Evolutionary conservation across 2,113 vertebrate species (phyloP).

Genomic region (Suncus etruscus): DNA sequence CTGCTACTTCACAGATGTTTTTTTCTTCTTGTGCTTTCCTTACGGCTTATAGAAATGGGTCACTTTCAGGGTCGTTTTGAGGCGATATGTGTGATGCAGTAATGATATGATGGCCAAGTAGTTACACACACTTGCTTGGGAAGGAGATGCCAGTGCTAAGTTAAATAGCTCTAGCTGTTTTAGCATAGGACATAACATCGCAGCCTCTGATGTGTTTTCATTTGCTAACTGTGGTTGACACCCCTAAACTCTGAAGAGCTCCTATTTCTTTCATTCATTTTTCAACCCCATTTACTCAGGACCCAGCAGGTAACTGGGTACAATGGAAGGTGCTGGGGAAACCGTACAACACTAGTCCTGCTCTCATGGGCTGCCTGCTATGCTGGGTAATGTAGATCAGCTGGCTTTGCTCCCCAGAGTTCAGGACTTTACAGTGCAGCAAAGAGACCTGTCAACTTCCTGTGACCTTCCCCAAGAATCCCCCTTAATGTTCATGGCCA

Average conservation of each 20-base stretch:
- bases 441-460: not conserved
- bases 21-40: constrained; percentile 15
- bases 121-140: fast-evolving
- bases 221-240: not conserved
- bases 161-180: not conserved
- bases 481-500: not conserved
- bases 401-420: not conserved
- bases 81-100: not conserved
- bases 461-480: not conserved
- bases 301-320: not conserved
- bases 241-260: not conserved
- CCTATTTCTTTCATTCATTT: not conserved
- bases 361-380: not conserved
- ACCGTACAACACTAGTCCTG: too few species aligned
- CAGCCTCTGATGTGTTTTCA: not conserved
- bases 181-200: not conserved
- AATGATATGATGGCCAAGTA: fast-evolving
- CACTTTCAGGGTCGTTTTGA: not conserved
- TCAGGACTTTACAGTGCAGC: not conserved
- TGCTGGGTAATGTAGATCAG: too few species aligned
- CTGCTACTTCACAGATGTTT: not conserved
- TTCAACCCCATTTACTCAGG: not conserved
- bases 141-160: not conserved
- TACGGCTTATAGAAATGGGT: constrained; percentile 29
- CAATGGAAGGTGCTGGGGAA: not conserved